Evolutionary conservation across 1,140 invertebrate genomes (phyloP).

Genomic region (Dendroctonus valens): DNA sequence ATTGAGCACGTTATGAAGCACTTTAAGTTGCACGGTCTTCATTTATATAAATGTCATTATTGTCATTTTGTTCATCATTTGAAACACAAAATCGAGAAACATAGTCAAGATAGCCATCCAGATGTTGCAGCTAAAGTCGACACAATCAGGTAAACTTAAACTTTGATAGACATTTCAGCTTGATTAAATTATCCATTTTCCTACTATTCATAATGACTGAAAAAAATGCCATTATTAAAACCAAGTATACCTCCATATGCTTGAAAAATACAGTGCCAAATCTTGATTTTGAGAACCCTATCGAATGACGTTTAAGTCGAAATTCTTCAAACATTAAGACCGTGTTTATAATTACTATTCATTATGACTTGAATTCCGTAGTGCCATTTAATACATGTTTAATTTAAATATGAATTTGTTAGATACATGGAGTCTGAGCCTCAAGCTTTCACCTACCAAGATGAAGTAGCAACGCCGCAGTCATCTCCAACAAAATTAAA

Average conservation of each 20-base stretch:
- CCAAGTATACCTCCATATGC: too few species aligned
- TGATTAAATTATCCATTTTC: too few species aligned
- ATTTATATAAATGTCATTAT: constrained; percentile 67
- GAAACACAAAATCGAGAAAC: constrained; percentile 63
- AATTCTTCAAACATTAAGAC: too few species aligned
- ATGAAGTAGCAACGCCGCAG: too few species aligned
- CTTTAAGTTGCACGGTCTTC: constrained; percentile 71
- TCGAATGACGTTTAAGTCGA: too few species aligned
- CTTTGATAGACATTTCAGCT: background rate
- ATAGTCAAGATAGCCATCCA: constrained; percentile 62
- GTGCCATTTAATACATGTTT: background rate
- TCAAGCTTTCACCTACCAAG: constrained; percentile 15
- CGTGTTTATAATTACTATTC: too few species aligned
- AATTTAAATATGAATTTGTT: background rate
- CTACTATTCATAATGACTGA: too few species aligned
- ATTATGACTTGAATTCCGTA: constrained; percentile 36
- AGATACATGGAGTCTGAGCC: constrained; percentile 56
- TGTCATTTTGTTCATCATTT: constrained; percentile 66
- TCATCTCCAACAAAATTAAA: constrained; percentile 54
- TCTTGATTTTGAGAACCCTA: too few species aligned
- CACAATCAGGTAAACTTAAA: constrained; percentile 25
- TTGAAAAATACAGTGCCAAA: too few species aligned
- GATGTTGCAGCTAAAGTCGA: constrained; percentile 38
- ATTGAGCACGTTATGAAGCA: constrained; percentile 60
- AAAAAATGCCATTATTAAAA: too few species aligned